These are phyloP conservation scores for Ceratosolen solmsi DNA, from an alignment of 1,140 invertebrate species.

Conservation along the genomic window DNA sequence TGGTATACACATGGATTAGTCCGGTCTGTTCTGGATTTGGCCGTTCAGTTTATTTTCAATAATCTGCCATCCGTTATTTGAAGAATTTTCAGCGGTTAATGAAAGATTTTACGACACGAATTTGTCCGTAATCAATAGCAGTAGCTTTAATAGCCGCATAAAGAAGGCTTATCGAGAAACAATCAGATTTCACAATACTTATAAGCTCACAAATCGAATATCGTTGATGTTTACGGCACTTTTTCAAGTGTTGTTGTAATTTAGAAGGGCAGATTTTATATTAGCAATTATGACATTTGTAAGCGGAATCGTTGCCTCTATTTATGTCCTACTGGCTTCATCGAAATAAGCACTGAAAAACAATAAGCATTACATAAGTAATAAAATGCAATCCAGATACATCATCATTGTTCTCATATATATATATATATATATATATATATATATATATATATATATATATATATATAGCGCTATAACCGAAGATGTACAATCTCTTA, in stretches of 20 bases:
- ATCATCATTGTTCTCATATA: too few relatives aligned
- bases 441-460: too few relatives aligned
- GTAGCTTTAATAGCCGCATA: background rate
- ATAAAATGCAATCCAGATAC: too few relatives aligned
- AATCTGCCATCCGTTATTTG: background rate
- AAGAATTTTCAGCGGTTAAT: conserved; percentile 7
- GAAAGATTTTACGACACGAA: background rate
- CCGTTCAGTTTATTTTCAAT: conserved; percentile 12
- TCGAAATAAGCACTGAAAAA: too few relatives aligned
- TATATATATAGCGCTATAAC: too few relatives aligned
- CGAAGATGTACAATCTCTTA: too few relatives aligned
- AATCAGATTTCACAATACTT: conserved; percentile 14
- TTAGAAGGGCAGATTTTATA: too few relatives aligned
- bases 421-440: too few relatives aligned
- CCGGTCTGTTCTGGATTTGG: background rate
- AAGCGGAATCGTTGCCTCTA: too few relatives aligned
- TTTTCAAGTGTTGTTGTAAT: background rate
- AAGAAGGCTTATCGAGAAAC: conserved; percentile 17
- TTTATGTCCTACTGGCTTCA: too few relatives aligned
- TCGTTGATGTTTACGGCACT: background rate
- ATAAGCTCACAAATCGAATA: background rate
- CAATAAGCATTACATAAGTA: too few relatives aligned
- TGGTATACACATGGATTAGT: background rate
- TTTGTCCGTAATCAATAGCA: background rate
- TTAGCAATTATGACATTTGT: background rate